A percentile compares a stretch with the other conserved stretches of the same genome.
Conservation (phyloP, 2,113 vertebrate genomes). For the Bombycilla garrulus region DNA sequence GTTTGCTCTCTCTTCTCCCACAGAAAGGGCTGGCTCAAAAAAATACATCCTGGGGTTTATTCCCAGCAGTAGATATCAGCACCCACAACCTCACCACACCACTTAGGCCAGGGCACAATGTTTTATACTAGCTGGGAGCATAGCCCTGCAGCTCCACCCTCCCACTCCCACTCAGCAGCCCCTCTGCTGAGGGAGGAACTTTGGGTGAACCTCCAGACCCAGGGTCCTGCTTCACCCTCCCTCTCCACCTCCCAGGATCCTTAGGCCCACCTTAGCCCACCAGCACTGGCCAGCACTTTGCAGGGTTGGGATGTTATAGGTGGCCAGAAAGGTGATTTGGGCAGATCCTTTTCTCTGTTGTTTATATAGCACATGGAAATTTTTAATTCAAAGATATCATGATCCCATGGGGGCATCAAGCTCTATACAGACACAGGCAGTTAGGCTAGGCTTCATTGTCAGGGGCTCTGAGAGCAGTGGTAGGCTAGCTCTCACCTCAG, state of each 20-base stretch:
- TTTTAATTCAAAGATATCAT: not conserved
- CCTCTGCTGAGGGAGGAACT: fast-evolving
- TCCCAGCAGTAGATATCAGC: not conserved
- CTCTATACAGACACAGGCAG: too few relatives aligned
- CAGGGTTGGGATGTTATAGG: not conserved
- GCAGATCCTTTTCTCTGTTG: not conserved
- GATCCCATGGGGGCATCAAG: fast-evolving
- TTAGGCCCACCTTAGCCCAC: not conserved
- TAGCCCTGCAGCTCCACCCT: fast-evolving
- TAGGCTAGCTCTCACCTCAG: not conserved
- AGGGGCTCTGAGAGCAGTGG: too few relatives aligned
- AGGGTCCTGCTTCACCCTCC: fast-evolving
- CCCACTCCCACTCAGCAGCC: not conserved
- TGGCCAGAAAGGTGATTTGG: fast-evolving
- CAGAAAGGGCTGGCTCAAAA: not conserved
- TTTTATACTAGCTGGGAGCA: not conserved
- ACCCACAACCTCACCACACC: not conserved
- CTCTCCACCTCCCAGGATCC: not conserved
- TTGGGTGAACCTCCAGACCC: fast-evolving
- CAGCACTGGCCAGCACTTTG: fast-evolving
- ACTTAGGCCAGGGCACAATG: fast-evolving
- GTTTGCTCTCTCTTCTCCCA: not conserved
- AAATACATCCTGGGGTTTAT: not conserved
- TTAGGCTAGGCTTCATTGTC: too few relatives aligned
- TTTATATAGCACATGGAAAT: not conserved